phyloP scores from a whole-genome alignment of 2,113 vertebrate genomes.

The Nerophis lumbriciformis region DNA sequence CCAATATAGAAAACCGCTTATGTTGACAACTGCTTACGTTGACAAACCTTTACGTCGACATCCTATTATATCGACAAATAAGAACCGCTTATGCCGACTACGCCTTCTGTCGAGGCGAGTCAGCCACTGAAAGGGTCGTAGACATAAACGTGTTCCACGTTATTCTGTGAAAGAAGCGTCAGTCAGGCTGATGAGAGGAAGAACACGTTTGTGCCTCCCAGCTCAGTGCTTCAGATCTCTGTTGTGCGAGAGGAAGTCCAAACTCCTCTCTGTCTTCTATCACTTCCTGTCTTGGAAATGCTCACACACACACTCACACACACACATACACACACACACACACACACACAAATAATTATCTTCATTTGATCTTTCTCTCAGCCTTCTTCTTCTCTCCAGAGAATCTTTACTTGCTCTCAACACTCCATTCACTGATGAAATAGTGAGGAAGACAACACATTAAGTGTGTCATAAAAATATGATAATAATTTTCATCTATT shows the following conservation, averaged over 20 bases:
- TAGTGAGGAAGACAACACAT: slow-evolving; percentile 64
- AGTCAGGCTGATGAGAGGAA: slow-evolving; percentile 48
- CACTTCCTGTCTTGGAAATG: slow-evolving; percentile 49
- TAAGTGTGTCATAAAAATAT: slow-evolving; percentile 32
- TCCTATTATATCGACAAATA: too few relatives aligned
- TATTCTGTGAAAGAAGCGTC: slow-evolving; percentile 35
- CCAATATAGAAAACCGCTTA: too few relatives aligned
- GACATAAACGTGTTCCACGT: too few relatives aligned
- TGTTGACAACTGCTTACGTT: too few relatives aligned
- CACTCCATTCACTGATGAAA: slow-evolving; percentile 57
- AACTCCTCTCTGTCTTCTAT: slow-evolving; percentile 44
- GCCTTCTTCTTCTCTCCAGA: slow-evolving; percentile 34
- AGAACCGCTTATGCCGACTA: too few relatives aligned
- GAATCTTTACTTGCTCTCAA: slow-evolving; percentile 49
- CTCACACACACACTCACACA: slow-evolving; percentile 10
- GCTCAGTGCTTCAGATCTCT: slow-evolving; percentile 54
- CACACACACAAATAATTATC: slow-evolving; percentile 21
- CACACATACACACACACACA: slow-evolving; percentile 13
- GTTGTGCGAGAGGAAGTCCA: slow-evolving; percentile 44
- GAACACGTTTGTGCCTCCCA: slow-evolving; percentile 55
- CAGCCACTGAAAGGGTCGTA: too few relatives aligned
- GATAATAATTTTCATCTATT: slow-evolving; percentile 27
- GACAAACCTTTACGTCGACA: too few relatives aligned
- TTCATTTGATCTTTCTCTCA: slow-evolving; percentile 21
- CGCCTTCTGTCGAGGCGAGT: too few relatives aligned